phyloP scores from a whole-genome alignment of 2,888 invertebrate species.

The Frankliniella fusca region DNA sequence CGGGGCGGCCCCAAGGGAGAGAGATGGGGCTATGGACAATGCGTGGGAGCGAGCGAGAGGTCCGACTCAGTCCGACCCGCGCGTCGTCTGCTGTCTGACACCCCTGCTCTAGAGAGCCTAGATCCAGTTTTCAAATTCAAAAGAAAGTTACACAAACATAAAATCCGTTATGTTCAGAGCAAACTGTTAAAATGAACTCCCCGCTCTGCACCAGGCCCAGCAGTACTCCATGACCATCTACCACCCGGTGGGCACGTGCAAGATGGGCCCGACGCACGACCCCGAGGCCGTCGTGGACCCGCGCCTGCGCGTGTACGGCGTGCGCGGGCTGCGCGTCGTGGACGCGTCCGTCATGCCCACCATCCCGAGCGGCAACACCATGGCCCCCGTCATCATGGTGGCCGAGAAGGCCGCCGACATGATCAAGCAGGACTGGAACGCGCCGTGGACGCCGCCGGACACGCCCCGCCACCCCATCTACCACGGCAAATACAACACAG shows the following conservation, averaged over 20 bases:
- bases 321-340: conserved; percentile 65
- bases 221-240: conserved; percentile 76
- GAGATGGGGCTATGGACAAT: no score
- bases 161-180: no score
- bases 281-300: conserved; percentile 65
- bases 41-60: no score
- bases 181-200: neutral
- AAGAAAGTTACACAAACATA: no score
- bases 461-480: neutral
- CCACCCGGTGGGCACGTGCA: conserved; percentile 76
- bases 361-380: conserved; percentile 74
- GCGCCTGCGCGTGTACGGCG: conserved; percentile 62
- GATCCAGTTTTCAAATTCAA: no score
- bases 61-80: no score
- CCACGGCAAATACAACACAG: no score
- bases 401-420: conserved; percentile 78
- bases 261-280: conserved; percentile 67
- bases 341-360: conserved; percentile 81
- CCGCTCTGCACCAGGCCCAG: conserved; percentile 50
- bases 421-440: conserved; percentile 68
- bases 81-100: no score
- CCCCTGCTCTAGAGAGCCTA: no score
- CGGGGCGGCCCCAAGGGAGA: no score
- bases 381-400: conserved; percentile 78
- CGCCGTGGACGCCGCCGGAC: neutral